Evolutionary conservation across 2,113 vertebrate species (phyloP), one percentile per base, ranked within the genome.

Genomic region (Etia nguti): DNA sequence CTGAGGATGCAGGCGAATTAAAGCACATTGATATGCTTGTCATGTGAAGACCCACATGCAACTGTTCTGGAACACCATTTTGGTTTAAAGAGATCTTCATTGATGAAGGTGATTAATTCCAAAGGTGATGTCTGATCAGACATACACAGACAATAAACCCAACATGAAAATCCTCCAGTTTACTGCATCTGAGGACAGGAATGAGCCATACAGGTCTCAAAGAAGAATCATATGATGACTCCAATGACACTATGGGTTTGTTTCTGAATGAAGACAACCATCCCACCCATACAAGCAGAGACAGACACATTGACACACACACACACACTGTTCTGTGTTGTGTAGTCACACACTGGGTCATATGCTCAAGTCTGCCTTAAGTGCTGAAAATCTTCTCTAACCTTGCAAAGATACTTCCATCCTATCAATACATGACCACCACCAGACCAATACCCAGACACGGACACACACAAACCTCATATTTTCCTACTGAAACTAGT

Each of bases 291-390:
- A 18, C 43, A 31, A 29, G 16, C 43, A 77, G 43, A 50, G 2
- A 75, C n/a, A 29, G 34, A 24, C 34, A 75, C 29, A 82, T 15
- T 13, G 24, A 79, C n/a, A 75, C 41, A 85, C 85, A 89, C 62
- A 77, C 20, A 60, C 46, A 88, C 81, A 88, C 55, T 10, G 29
- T 36, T 84, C 70, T 90, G 88, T 90, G 91, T 81, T 93, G 87
- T 65, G 57, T 68, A 92, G 90, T 94, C 95, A 94, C 36, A 56
- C 65, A 86, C 87, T 92, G 80, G 86, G 92, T 94, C 94, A 94
- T 93, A 93, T 55, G 89, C 90, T 89, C 46, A 46, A 43, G 31
- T 87, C 84, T 65, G 93, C 93, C 92, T 92, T 81, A 89, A 91
- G 92, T 93, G 91, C 54, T 50, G 79, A 92, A 92, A 91, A 90